A percentile compares a stretch with the other conserved stretches of the same genome.
These are phyloP conservation scores for Cinclus mexicanus DNA, from an alignment of 2,113 vertebrate genomes.

Conservation along the genomic window DNA sequence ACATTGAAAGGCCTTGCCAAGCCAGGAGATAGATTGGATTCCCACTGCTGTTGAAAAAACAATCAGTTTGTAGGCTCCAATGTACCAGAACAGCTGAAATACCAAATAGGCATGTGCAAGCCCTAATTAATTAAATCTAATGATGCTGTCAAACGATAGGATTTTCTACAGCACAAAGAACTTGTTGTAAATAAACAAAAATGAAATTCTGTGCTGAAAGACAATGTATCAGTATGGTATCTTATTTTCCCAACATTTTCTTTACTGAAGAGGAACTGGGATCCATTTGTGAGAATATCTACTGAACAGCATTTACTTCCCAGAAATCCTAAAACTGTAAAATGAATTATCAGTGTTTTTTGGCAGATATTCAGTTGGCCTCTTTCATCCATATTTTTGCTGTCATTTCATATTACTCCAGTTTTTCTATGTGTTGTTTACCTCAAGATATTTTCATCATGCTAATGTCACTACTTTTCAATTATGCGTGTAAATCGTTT, in stretches of 20 bases:
- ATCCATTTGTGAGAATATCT: neutral
- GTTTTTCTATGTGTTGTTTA: neutral
- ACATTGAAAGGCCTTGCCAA: slow-evolving; percentile 28
- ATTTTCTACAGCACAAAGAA: neutral
- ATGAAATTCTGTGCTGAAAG: neutral
- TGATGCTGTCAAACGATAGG: neutral
- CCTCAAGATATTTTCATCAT: neutral
- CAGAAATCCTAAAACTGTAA: neutral
- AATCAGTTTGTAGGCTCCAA: slow-evolving; percentile 29
- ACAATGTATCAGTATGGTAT: neutral
- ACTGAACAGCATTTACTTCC: neutral
- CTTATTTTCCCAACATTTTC: neutral
- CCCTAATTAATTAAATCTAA: slow-evolving; percentile 21
- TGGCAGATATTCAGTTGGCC: neutral
- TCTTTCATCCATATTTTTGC: neutral
- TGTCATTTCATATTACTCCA: neutral
- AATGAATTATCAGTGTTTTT: neutral
- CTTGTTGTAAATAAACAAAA: neutral
- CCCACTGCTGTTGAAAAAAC: slow-evolving; percentile 15
- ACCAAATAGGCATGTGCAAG: neutral
- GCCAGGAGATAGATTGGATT: slow-evolving; percentile 47
- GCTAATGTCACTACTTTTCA: neutral
- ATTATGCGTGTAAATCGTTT: neutral
- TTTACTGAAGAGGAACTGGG: neutral
- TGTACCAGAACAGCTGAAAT: slow-evolving; percentile 3